Evolutionary conservation across 2,888 invertebrate species (phyloP), one percentile per base, ranked within the genome.

Genomic region (Drosophila pseudotakahashii): DNA sequence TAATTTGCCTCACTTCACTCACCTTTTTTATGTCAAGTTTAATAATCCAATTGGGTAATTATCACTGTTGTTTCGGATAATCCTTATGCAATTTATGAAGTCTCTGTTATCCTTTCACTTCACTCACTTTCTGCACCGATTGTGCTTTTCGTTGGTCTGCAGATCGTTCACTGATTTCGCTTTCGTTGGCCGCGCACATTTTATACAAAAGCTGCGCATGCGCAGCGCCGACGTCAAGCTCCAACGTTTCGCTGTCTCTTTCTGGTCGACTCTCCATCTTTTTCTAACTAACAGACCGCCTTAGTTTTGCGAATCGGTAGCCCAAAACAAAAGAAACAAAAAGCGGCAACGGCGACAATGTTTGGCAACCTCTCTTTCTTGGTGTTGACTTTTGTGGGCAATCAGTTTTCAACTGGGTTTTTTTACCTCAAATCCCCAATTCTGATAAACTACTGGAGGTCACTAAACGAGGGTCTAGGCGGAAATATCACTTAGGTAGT

Each of bases 161-260:
- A 81, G 78, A 76, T 80, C 77, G 81, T 88, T 89, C 62, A 90
- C 90, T 90, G 90, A 90, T 89, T 87, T 84, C 76, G 79, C 76
- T 79, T 88, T 82, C 76, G 68, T 64, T 75, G 55, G 71, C 51
- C 78, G 81, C 67, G 73, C 74, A 77, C 78, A 72, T 89, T 90
- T 90, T 90, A 90, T 90, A 90, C 89, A 79, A 70, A 83, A 78
- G 79, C 51, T 74, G 78, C 79, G 79, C 85, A 74, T 70, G 88
- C 86, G 86, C 84, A 23, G 55, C 75, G 67, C 34, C 74, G 52
- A 36, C 64, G 55, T 23, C 36, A 41, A 63, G 62, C 62, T 62
- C 63, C 63, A 62, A 41, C 39, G 34, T 26, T 30, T 41, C 32
- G 23, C 45, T 10, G 34, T 47, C 64, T 37, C 67, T 66, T 11